phyloP scores from a whole-genome alignment of 2,113 vertebrate genomes.

The Toxotes chatareus region DNA sequence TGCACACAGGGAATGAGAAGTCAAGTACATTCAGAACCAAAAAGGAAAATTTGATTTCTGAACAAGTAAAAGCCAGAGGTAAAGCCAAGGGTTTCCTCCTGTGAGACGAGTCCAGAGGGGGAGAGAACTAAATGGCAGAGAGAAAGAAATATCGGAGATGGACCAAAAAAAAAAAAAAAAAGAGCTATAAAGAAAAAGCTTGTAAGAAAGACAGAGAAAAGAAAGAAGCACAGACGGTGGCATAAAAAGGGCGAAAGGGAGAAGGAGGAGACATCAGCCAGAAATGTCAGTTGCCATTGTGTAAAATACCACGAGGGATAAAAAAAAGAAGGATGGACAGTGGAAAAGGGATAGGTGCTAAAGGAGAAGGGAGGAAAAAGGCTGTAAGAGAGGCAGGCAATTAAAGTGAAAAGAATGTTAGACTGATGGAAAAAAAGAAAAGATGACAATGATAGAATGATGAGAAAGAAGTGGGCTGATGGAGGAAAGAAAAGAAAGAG shows the following conservation, averaged over 20 bases:
- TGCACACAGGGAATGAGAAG: background rate
- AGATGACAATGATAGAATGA: background rate
- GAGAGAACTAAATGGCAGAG: conserved; percentile 16
- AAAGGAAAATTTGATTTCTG: background rate
- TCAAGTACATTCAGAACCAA: background rate
- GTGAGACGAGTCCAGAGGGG: conserved; percentile 1
- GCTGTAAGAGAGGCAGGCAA: conserved; percentile 3
- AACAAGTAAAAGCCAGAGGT: conserved; percentile 14
- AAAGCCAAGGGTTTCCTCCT: conserved; percentile 35
- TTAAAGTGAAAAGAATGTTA: conserved; percentile 24
- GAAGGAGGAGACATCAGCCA: conserved; percentile 13
- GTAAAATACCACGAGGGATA: conserved; percentile 57
- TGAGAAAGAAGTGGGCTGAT: conserved; percentile 13
- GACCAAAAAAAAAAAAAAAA: conserved; percentile 17
- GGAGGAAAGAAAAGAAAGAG: background rate
- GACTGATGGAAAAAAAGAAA: conserved; percentile 3
- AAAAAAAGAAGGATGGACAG: conserved; percentile 26
- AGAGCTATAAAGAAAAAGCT: conserved; percentile 12
- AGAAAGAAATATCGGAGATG: background rate
- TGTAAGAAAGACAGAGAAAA: background rate
- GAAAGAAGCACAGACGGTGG: conserved; percentile 9
- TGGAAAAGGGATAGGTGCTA: background rate
- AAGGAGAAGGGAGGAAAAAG: conserved; percentile 9
- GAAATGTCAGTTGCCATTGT: conserved; percentile 70
- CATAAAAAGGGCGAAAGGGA: conserved; percentile 47